These are phyloP conservation scores for Norana najaformis DNA, from an alignment of 2,888 invertebrate genomes.

Conservation along the genomic window DNA sequence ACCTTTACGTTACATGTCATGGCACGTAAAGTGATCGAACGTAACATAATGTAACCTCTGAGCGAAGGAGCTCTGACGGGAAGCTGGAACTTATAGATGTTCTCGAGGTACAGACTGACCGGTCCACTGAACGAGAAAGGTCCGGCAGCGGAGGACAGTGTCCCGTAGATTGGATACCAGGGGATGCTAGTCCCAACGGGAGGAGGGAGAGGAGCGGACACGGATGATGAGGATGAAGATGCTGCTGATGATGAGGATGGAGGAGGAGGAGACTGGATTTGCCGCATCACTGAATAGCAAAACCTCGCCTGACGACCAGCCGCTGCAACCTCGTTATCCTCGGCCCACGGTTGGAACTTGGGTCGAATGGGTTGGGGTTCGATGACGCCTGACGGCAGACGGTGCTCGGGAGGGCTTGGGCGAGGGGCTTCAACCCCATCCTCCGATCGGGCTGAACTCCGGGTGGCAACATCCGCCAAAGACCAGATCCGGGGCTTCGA, in stretches of 20 bases:
- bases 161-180: not conserved
- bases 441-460: not conserved
- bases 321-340: not conserved
- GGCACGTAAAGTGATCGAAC: no score
- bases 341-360: constrained; percentile 1
- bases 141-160: not conserved
- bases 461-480: not conserved
- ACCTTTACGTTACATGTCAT: no score
- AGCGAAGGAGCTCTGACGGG: not conserved
- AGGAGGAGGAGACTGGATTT: not conserved
- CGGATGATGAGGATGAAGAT: no score
- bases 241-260: no score
- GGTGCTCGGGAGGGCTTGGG: not conserved
- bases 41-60: not conserved
- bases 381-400: not conserved
- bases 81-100: not conserved
- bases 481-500: not conserved
- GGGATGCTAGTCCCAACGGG: not conserved
- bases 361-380: not conserved
- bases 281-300: not conserved
- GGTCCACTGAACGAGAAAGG: not conserved
- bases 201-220: not conserved
- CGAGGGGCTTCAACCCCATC: not conserved
- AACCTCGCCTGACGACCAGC: not conserved
- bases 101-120: not conserved